phyloP scores from a whole-genome alignment of 2,888 invertebrate genomes.

The Pachydiplax longipennis region DNA sequence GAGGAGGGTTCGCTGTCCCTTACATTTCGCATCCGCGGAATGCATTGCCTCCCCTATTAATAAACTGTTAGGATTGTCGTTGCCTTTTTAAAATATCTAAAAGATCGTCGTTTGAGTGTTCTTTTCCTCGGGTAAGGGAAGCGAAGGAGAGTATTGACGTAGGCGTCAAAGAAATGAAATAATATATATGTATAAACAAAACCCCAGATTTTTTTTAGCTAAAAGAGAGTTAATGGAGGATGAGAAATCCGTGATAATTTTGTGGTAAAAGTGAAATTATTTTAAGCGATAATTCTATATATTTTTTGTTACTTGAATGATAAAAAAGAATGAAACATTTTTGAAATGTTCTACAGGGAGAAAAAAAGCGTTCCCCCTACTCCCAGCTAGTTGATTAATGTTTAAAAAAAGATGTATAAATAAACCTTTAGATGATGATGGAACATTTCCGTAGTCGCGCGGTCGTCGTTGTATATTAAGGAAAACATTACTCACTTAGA shows the following conservation, averaged over 20 bases:
- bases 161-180: slow-evolving; percentile 6
- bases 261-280: slow-evolving; percentile 42
- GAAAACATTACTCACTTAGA: neutral
- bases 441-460: neutral
- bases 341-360: slow-evolving; percentile 4
- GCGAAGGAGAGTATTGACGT: neutral
- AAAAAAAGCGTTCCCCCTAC: neutral
- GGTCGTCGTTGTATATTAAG: neutral
- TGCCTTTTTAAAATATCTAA: slow-evolving; percentile 6
- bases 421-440: neutral
- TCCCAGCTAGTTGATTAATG: neutral
- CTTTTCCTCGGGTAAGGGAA: neutral
- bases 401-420: neutral
- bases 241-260: slow-evolving; percentile 36
- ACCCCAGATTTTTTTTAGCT: slow-evolving; percentile 33
- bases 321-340: slow-evolving; percentile 24
- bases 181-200: slow-evolving; percentile 4
- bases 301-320: slow-evolving; percentile 38
- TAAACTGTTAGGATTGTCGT: slow-evolving; percentile 16
- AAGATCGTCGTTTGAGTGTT: neutral
- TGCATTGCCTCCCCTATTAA: neutral
- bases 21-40: neutral
- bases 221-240: neutral
- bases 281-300: slow-evolving; percentile 30
- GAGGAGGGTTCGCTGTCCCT: neutral